Conservation (phyloP, 2,113 vertebrate species). For the Gallinago undulata region DNA sequence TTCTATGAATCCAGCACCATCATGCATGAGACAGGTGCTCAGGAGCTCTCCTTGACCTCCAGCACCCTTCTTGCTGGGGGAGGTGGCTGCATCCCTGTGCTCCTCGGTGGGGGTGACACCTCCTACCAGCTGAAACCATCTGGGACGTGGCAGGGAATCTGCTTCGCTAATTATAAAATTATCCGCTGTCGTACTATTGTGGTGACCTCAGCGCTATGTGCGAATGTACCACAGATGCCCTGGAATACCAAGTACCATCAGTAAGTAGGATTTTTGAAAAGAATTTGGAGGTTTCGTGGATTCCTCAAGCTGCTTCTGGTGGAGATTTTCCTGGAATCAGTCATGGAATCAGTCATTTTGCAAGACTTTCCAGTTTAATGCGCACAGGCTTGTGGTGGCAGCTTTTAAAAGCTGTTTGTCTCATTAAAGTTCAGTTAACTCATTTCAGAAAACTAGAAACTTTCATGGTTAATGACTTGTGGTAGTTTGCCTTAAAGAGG, state of each 20-base stretch:
- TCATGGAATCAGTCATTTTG: not conserved
- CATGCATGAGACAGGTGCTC: not conserved
- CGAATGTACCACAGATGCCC: fast-evolving
- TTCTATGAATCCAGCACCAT: not conserved
- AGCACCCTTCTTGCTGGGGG: not conserved
- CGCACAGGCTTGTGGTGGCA: not conserved
- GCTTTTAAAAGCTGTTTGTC: slow-evolving; percentile 30
- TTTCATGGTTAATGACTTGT: slow-evolving; percentile 41
- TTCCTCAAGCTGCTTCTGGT: not conserved
- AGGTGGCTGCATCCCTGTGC: fast-evolving
- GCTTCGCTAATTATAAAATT: not conserved
- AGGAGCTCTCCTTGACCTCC: not conserved
- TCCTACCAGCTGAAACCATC: not conserved
- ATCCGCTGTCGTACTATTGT: not conserved
- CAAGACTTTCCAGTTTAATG: not conserved
- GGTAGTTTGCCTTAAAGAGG: not conserved
- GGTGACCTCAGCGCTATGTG: not conserved
- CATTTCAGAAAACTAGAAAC: slow-evolving; percentile 37
- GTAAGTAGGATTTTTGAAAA: not conserved
- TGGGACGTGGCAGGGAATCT: not conserved
- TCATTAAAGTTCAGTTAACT: slow-evolving; percentile 42
- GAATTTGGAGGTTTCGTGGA: not conserved
- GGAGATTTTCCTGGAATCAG: not conserved
- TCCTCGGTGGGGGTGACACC: not conserved
- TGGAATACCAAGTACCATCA: not conserved